A percentile compares a stretch with the other conserved stretches of the same genome.
Evolutionary conservation across 2,888 invertebrate genomes (phyloP).

Genomic region (Tachina grossa): DNA sequence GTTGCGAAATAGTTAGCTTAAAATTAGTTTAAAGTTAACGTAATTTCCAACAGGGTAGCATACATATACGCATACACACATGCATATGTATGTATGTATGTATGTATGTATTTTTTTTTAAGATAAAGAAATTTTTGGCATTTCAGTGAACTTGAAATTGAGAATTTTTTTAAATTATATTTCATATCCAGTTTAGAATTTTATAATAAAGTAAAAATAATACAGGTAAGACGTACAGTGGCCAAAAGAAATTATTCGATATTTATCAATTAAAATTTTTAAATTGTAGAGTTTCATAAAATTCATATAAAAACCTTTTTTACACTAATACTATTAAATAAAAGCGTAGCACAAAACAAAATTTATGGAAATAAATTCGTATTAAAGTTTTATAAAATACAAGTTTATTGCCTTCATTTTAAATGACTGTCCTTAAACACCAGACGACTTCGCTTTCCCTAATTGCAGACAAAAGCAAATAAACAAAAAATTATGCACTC

Average conservation of each 20-base stretch:
- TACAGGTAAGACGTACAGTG: too few relatives aligned
- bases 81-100: too few relatives aligned
- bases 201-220: too few relatives aligned
- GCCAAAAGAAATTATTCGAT: too few relatives aligned
- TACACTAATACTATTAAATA: background rate
- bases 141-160: slow-evolving; percentile 62
- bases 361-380: slow-evolving; percentile 14
- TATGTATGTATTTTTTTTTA: background rate
- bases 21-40: too few relatives aligned
- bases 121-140: slow-evolving; percentile 13
- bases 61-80: too few relatives aligned
- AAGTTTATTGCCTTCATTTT: slow-evolving; percentile 20
- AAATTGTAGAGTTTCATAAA: too few relatives aligned
- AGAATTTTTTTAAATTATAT: background rate
- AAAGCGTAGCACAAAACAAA: background rate
- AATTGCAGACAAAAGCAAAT: slow-evolving; percentile 26
- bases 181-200: background rate
- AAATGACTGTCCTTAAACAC: slow-evolving; percentile 36
- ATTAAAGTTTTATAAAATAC: slow-evolving; percentile 15
- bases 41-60: too few relatives aligned
- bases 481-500: slow-evolving; percentile 17
- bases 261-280: too few relatives aligned
- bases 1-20: too few relatives aligned
- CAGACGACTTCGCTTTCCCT: slow-evolving; percentile 44
- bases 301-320: too few relatives aligned